phyloP scores from a whole-genome alignment of 2,888 invertebrate genomes.

The Hofmannophila pseudospretella region DNA sequence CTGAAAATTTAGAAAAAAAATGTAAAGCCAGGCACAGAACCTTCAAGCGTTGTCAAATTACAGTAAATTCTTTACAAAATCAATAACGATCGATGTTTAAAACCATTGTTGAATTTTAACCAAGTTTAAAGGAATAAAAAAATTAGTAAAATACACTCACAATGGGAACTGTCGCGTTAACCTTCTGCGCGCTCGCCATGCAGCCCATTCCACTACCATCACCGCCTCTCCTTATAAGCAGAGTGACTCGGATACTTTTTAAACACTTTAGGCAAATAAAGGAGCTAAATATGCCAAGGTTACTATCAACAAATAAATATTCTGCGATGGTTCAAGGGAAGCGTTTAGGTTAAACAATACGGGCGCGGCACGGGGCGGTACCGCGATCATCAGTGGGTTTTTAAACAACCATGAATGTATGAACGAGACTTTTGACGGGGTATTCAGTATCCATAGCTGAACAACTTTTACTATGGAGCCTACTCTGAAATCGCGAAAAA shows the following conservation, averaged over 20 bases:
- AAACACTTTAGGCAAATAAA: slow-evolving; percentile 16
- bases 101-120: no score
- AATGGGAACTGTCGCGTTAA: slow-evolving; percentile 27
- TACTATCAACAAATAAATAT: slow-evolving; percentile 31
- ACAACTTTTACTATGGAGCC: no score
- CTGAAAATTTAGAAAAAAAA: no score
- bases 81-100: no score
- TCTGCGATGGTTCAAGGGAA: slow-evolving; percentile 18
- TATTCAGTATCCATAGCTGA: no score
- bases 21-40: no score
- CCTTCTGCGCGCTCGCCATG: slow-evolving; percentile 45
- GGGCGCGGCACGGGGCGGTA: slow-evolving; percentile 36
- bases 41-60: no score
- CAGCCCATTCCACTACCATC: slow-evolving; percentile 58
- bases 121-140: no score
- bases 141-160: slow-evolving; percentile 28
- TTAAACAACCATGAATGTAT: no score
- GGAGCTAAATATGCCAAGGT: slow-evolving; percentile 43
- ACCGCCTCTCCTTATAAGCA: slow-evolving; percentile 3
- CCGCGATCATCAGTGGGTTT: slow-evolving; percentile 20
- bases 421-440: no score
- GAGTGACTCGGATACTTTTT: background rate
- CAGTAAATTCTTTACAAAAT: no score
- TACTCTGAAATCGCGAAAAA: no score
- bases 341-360: slow-evolving; percentile 37